A percentile compares a stretch with the other conserved stretches of the same genome.
Evolutionary conservation across 2,888 invertebrate genomes (phyloP).

Genomic region (Plutella xylostella): DNA sequence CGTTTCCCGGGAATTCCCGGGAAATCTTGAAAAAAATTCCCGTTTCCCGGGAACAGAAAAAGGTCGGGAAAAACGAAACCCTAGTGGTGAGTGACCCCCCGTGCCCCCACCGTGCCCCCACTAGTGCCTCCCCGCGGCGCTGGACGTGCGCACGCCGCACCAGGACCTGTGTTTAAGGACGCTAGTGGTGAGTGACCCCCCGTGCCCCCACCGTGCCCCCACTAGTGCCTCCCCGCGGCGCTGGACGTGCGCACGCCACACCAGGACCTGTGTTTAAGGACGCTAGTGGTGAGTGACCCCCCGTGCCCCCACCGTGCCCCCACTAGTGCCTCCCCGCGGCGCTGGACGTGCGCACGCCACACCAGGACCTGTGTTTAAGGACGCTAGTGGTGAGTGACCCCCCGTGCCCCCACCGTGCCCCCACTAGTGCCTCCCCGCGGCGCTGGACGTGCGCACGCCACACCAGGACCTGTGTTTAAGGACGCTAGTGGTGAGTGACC

Average conservation of each 20-base stretch:
- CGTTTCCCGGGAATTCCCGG: too few relatives aligned
- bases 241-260: constrained; percentile 96
- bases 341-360: constrained; percentile 94
- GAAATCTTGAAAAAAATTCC: too few relatives aligned
- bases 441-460: constrained; percentile 95
- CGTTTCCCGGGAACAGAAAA: too few relatives aligned
- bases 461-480: constrained; percentile 94
- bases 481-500: constrained; percentile 97
- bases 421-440: constrained; percentile 94
- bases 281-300: constrained; percentile 98
- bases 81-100: too few relatives aligned
- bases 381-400: constrained; percentile 99
- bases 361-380: constrained; percentile 93
- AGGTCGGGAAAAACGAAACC: too few relatives aligned
- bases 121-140: constrained; percentile 93
- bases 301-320: too few relatives aligned
- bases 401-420: too few relatives aligned
- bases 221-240: constrained; percentile 94
- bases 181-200: too few relatives aligned
- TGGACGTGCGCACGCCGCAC: constrained; percentile 95
- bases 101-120: too few relatives aligned
- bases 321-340: constrained; percentile 96
- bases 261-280: constrained; percentile 93
- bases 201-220: too few relatives aligned
- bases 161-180: constrained; percentile 95